Conservation (phyloP, 2,113 vertebrate genomes). For the Malurus melanocephalus region DNA sequence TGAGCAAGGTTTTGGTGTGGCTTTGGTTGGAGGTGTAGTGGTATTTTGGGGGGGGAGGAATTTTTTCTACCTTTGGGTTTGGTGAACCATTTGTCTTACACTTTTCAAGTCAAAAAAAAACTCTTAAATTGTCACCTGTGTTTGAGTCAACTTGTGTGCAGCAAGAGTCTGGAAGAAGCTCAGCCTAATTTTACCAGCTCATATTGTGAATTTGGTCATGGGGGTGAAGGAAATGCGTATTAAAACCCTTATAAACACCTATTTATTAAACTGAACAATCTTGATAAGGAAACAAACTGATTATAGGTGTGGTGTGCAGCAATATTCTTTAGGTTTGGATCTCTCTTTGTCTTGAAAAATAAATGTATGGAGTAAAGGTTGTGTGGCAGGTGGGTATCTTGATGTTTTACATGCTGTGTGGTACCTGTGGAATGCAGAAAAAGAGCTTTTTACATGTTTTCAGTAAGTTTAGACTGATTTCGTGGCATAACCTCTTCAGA, state of each 20-base stretch:
- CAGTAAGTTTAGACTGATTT: neutral
- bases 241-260: neutral
- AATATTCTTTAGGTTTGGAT: neutral
- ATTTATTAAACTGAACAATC: neutral
- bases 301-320: fast-evolving
- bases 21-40: neutral
- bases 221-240: fast-evolving
- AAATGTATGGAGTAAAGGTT: neutral
- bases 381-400: fast-evolving
- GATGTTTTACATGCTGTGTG: fast-evolving
- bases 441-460: neutral
- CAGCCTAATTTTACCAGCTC: neutral
- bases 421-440: neutral
- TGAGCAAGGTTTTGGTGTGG: neutral
- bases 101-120: neutral
- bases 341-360: neutral
- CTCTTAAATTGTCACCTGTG: neutral
- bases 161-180: neutral
- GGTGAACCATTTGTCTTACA: neutral
- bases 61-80: neutral
- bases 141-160: neutral
- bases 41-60: neutral
- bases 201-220: neutral
- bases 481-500: neutral
- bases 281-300: neutral